Evolutionary conservation across 2,797 vertebrate genomes (phyloP).

Genomic region (Glossophaga mutica): DNA sequence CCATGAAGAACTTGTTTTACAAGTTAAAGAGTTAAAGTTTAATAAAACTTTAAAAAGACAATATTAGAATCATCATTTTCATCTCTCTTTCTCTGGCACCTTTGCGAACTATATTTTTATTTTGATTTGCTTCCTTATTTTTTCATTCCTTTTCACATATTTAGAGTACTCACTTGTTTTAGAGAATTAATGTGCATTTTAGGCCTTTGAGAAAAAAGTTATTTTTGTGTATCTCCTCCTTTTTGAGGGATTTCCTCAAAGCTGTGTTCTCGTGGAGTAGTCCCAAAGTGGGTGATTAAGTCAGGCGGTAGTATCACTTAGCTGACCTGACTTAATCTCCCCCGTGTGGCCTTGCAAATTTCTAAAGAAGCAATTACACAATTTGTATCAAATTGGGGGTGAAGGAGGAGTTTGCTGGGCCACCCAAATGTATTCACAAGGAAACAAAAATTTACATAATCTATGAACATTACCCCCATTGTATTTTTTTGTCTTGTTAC

Average conservation of each 20-base stretch:
- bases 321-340: neutral
- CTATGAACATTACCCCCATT: neutral
- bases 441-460: neutral
- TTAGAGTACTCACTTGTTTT: neutral
- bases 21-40: neutral
- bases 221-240: neutral
- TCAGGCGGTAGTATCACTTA: neutral
- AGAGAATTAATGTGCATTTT: neutral
- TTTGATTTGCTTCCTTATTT: neutral
- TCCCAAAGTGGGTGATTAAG: neutral
- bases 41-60: neutral
- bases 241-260: neutral
- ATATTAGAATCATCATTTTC: neutral
- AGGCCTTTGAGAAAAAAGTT: neutral
- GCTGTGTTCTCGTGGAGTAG: neutral
- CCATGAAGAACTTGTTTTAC: neutral
- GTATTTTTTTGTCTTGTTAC: neutral
- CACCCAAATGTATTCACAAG: neutral
- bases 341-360: neutral
- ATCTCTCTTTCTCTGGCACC: neutral
- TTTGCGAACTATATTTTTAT: neutral
- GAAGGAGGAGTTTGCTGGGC: neutral
- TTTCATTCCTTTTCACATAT: neutral
- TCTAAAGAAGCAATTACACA: neutral
- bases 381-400: neutral